Base-by-base conservation (phyloP, 1,140 invertebrate species). In the Heliothis subflexa region DNA sequence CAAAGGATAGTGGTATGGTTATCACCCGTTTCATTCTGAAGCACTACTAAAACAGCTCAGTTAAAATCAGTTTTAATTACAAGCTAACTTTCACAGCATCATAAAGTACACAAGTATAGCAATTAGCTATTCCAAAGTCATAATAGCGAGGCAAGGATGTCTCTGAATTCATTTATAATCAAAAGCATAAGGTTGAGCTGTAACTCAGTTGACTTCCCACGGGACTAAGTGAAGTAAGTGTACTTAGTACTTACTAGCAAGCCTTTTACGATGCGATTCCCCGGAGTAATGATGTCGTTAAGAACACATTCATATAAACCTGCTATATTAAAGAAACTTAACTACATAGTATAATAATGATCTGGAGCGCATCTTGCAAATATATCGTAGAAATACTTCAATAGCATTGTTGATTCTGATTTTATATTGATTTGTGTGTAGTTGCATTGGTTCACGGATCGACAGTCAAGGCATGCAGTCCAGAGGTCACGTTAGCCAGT, bases 211-310 rank as follows among this genome's bases (percentile, higher is more conserved):
- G 18, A n/a, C 47, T 18, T 59, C 71, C 13, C 18, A 25, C 10
- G 55, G 71, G 71, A 47, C 55, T 59, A 21, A 49, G 40, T 21
- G 71, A 55, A 47, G 40, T 59, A 21, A 49, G 40, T 21, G 55
- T 73, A 57, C 55, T 73, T 73, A 73, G 28, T 57, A 57, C 49
- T 54, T 70, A 66, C 68, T 54, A 18, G 68, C 21, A 47, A 54
- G 55, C 33, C 40, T 73, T 70, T 73, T 73, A 73, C 71, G 71
- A 73, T 57, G 71, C 50, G 54, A 73, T 59, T 73, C 55, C 71
- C 71, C 25, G 12, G 47, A 28, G 71, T 57, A 59, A 57, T 59
- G 71, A 47, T 45, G 33, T 70, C 66, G 47, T 59, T 47, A 57
- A 40, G 40, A 16, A 40, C 52, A 49, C 33, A 14, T 55, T n/a